Base-by-base conservation (phyloP, 2,888 invertebrate species). In the Eristalis arbustorum region DNA sequence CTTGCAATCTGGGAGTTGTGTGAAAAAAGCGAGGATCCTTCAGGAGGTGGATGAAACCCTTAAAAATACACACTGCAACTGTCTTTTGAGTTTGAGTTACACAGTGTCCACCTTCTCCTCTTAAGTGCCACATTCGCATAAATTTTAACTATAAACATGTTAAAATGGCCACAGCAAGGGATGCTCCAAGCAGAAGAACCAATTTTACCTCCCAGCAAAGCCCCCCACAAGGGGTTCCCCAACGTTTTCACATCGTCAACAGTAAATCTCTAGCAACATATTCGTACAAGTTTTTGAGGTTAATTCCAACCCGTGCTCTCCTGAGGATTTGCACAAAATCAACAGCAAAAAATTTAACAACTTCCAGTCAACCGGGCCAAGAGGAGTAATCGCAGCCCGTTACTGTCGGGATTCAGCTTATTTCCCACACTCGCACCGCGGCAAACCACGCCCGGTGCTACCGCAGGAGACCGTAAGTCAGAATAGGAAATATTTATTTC, bases 401-500 rank as follows among this genome's bases (percentile, higher is more conserved):
- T 18, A 0, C 18, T 49, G 49, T 18, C 18, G 49, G 18, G 49
- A 49, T 18, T 18, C 18, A 8, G 49, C 49, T 49, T 18, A 49
- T 18, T 49, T 18, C 49, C 0, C 49, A n/a, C n/a, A n/a, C 49
- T 18, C 49, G n/a, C 18, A 18, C 40, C 11, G 34, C 10, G 34
- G 11, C 34, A 37, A 37, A 37, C 37, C 37, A 37, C 37, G 57
- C 57, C 18, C 18, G 25, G 28, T 2, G 57, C 13, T 8, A 22
- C 10, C n/a, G 14, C 67, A 62, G 14, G 8, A n/a, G 72, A 64
- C 72, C 66, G 25, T 72, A 67, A 72, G 61, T 66, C 42, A 49
- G 37, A 57, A 72, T 25, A 42, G 49, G 37, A 69, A 78, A 69
- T 69, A 78, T 83, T 64, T 76, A 68, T 76, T 76, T 76, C 62